Evolutionary conservation across 2,113 vertebrate genomes (phyloP).

Genomic region (Pollimyrus isidori): DNA sequence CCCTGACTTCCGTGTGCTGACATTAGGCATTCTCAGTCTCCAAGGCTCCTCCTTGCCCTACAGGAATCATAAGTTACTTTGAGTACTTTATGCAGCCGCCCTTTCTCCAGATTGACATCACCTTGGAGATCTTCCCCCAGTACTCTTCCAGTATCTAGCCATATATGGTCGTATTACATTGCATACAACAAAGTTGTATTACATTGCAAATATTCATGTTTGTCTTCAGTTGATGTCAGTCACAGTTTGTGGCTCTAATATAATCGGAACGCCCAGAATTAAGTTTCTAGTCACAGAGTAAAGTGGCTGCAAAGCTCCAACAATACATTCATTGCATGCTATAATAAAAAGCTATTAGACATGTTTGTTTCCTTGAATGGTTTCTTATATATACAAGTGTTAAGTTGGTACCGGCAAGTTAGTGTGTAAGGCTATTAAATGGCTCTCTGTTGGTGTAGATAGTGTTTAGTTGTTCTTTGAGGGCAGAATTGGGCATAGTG

Average conservation of each 20-base stretch:
- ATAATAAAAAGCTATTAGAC: background rate
- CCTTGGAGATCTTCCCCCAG: background rate
- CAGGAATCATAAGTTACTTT: background rate
- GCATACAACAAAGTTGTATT: background rate
- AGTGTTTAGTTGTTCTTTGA: conserved; percentile 35
- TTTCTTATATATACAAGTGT: background rate
- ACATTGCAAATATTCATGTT: background rate
- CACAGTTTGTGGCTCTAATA: background rate
- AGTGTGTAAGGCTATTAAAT: background rate
- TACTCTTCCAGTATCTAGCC: background rate
- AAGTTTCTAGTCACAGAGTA: background rate
- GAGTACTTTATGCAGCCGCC: background rate
- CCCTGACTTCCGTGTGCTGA: background rate
- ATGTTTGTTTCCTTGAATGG: background rate
- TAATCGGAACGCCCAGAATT: background rate
- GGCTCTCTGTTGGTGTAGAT: conserved; percentile 16
- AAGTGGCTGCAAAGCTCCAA: background rate
- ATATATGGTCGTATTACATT: too few species aligned
- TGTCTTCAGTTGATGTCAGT: background rate
- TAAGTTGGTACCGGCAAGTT: background rate
- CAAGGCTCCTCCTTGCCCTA: background rate
- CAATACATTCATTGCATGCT: background rate
- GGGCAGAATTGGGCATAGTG: conserved; percentile 31
- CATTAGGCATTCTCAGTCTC: background rate
- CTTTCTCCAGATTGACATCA: background rate